Evolutionary conservation across 2,888 invertebrate species (phyloP).

Genomic region (Zaprionus lineosus): DNA sequence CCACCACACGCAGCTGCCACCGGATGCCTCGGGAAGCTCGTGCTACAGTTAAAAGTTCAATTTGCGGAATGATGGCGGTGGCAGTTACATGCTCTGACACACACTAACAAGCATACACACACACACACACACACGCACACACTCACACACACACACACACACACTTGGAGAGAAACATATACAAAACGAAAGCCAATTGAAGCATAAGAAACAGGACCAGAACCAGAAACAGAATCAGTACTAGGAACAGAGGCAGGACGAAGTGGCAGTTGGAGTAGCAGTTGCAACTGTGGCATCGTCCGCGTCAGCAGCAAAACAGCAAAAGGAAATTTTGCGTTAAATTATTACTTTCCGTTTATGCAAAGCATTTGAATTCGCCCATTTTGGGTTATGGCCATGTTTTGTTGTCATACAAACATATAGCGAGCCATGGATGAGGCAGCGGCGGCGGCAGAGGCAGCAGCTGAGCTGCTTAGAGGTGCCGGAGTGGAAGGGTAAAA

Average conservation of each 20-base stretch:
- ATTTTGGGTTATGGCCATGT: constrained; percentile 53
- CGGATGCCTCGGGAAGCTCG: constrained; percentile 66
- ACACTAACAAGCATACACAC: constrained; percentile 20
- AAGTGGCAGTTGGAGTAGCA: constrained; percentile 19
- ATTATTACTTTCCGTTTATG: constrained; percentile 81
- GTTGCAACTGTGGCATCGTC: constrained; percentile 12
- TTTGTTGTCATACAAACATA: constrained; percentile 42
- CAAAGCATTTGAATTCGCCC: constrained; percentile 75
- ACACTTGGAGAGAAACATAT: no score
- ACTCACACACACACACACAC: no score
- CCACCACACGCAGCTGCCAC: constrained; percentile 63
- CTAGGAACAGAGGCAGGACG: constrained; percentile 67
- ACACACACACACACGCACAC: constrained; percentile 12
- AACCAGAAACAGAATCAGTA: constrained; percentile 70
- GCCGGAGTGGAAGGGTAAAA: no score
- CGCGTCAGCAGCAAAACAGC: constrained; percentile 56
- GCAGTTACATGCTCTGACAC: constrained; percentile 52
- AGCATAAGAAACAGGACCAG: constrained; percentile 75
- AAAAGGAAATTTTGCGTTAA: constrained; percentile 80
- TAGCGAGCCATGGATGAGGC: no score
- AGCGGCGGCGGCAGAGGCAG: no score
- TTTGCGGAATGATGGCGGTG: constrained; percentile 72
- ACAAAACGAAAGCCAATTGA: constrained; percentile 65
- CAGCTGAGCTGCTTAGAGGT: no score
- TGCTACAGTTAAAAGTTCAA: constrained; percentile 80